These are phyloP conservation scores for Pangasius sanitwongsei DNA, from an alignment of 2,797 vertebrate genomes.

Conservation along the genomic window DNA sequence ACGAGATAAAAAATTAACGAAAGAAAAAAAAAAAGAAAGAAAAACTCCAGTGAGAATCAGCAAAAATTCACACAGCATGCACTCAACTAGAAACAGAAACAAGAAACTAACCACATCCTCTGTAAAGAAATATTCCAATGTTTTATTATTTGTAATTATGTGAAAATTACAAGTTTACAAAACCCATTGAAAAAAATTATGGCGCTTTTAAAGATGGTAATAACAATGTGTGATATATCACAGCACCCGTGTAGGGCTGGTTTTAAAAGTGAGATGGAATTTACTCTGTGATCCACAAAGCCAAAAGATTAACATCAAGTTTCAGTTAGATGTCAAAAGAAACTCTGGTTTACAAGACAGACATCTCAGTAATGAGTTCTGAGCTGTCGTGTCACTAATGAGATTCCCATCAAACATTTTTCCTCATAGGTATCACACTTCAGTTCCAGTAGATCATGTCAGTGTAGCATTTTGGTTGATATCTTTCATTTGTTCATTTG, in stretches of 20 bases:
- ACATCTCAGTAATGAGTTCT: constrained; percentile 50
- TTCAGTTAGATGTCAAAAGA: constrained; percentile 33
- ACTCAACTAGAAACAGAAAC: background rate
- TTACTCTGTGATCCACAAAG: constrained; percentile 25
- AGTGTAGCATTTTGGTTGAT: background rate
- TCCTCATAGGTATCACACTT: constrained; percentile 29
- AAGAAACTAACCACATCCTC: background rate
- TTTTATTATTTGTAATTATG: background rate
- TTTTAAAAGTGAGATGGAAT: background rate
- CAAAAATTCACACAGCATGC: background rate
- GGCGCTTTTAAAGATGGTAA: background rate
- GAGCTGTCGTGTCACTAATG: constrained; percentile 35
- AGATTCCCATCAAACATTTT: constrained; percentile 31
- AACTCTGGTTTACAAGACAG: constrained; percentile 40
- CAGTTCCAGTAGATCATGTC: constrained; percentile 1
- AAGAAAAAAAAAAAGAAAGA: background rate
- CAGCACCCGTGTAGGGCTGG: too few species aligned
- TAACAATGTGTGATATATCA: background rate
- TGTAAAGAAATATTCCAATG: background rate
- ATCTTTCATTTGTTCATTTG: background rate
- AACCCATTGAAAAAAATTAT: too few species aligned
- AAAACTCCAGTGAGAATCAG: background rate
- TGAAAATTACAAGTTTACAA: background rate
- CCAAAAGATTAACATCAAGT: constrained; percentile 43
- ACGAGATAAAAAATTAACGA: background rate